Evolutionary conservation across 2,797 vertebrate species (phyloP), one percentile per base, ranked within the genome.

Genomic region (Intellagama lesueurii): DNA sequence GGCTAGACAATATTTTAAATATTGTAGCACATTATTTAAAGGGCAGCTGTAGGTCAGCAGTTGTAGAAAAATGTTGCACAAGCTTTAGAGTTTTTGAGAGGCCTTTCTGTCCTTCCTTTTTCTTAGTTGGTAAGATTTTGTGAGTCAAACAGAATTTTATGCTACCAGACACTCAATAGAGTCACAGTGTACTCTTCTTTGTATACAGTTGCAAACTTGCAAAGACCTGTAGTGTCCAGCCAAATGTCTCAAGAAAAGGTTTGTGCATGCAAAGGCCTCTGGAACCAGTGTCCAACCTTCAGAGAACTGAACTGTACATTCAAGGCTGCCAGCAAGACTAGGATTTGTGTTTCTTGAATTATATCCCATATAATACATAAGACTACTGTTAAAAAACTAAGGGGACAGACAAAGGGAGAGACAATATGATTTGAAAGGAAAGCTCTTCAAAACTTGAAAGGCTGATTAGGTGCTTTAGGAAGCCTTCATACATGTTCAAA

Each of bases 1-100:
- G 40, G 30, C 89, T 85, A 81, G 85, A 86, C 56, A 93, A 88
- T 89, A 73, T 44, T 91, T 88, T 92, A 87, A 90, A 68, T 79
- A 56, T 83, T 89, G 89, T 80, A 32, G 28, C 73, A 4, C 40
- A 88, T n/a, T n/a, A n/a, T n/a, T n/a, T n/a, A n/a, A 91, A 85
- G 77, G 44, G 91, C 92, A 30, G 87, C 2, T 87, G 93, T 85
- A 89, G 84, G 89, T 81, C 87, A 83, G 85, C 40, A 26, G 76
- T 89, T 77, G 49, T 26, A 83, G 75, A 19, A 86, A 56, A 70
- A 81, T 7, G 28, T 0, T 4, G 14, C 3, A 68, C 0, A 82
- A 86, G 56, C 83, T 9, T 49, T 91, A 85, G 14, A 81, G 30
- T n/a, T 56, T 60, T 87, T 6, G 9, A 32, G 73, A n/a, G 32